Conservation (phyloP, 2,113 vertebrate genomes). For the Brachyhypopomus gauderio region DNA sequence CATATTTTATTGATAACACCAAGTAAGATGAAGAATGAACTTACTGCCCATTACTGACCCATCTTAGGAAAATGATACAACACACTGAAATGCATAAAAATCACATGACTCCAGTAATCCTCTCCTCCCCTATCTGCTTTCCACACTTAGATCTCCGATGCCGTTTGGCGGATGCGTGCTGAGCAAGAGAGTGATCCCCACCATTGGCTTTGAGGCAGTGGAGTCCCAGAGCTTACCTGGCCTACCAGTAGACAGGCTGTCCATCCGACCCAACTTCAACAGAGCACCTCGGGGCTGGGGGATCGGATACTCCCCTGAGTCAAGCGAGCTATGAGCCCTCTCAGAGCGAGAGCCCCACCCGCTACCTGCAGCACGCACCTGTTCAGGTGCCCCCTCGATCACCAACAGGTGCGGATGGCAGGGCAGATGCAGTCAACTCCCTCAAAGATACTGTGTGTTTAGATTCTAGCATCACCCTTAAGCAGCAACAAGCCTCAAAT, state of each 20-base stretch:
- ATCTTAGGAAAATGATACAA: too few species aligned
- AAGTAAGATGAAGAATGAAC: too few species aligned
- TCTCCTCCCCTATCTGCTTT: constrained; percentile 7
- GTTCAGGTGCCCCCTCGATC: constrained; percentile 17
- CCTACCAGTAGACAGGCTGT: constrained; percentile 71
- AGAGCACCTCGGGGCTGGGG: constrained; percentile 85
- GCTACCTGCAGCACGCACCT: constrained; percentile 41
- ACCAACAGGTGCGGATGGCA: constrained; percentile 4
- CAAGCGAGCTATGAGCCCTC: constrained; percentile 82
- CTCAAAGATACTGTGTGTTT: background rate
- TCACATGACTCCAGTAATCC: constrained; percentile 47
- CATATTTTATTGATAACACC: too few species aligned
- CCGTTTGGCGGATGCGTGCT: constrained; percentile 79
- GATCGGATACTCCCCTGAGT: constrained; percentile 78
- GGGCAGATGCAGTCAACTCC: background rate
- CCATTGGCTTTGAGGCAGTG: constrained; percentile 66
- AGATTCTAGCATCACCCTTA: background rate
- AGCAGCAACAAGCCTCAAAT: background rate
- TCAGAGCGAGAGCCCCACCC: background rate
- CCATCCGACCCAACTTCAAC: constrained; percentile 87
- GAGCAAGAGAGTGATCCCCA: constrained; percentile 68
- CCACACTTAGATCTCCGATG: constrained; percentile 74
- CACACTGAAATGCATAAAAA: background rate
- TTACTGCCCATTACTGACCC: too few species aligned
- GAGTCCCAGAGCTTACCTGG: constrained; percentile 70